Evolutionary conservation across 2,797 vertebrate species (phyloP).

Genomic region (Anguilla anguilla): DNA sequence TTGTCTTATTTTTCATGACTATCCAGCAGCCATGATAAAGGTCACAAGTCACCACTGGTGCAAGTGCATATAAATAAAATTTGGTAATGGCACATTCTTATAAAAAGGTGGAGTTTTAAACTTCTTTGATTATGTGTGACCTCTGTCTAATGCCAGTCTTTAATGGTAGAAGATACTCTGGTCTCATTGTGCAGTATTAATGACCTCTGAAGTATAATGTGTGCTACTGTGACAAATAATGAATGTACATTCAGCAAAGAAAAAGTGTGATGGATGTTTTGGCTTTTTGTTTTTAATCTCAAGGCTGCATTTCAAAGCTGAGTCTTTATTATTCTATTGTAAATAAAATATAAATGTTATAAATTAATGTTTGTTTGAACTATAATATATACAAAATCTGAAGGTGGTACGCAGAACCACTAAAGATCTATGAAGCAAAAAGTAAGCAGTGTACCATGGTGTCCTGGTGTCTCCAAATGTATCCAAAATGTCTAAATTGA

Average conservation of each 20-base stretch:
- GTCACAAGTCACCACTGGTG: no score
- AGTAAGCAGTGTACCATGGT: no score
- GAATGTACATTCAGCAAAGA: not conserved
- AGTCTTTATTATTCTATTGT: not conserved
- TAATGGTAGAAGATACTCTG: not conserved
- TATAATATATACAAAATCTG: not conserved
- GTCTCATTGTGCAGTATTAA: not conserved
- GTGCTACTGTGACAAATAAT: not conserved
- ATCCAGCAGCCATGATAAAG: no score
- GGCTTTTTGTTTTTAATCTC: not conserved
- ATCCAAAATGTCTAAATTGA: no score
- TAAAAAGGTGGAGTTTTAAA: no score
- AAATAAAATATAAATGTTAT: not conserved
- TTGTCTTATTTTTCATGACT: no score
- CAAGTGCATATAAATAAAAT: no score
- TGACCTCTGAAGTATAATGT: not conserved
- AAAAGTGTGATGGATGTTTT: not conserved
- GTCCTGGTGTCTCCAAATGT: no score
- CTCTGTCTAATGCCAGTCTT: not conserved
- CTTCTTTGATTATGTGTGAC: no score
- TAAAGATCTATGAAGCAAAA: no score
- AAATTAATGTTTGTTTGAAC: not conserved
- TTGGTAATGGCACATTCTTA: no score
- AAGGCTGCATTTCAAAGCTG: not conserved
- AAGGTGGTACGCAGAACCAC: no score